Conservation (phyloP, 2,797 vertebrate genomes). For the Enoplosus armatus region DNA sequence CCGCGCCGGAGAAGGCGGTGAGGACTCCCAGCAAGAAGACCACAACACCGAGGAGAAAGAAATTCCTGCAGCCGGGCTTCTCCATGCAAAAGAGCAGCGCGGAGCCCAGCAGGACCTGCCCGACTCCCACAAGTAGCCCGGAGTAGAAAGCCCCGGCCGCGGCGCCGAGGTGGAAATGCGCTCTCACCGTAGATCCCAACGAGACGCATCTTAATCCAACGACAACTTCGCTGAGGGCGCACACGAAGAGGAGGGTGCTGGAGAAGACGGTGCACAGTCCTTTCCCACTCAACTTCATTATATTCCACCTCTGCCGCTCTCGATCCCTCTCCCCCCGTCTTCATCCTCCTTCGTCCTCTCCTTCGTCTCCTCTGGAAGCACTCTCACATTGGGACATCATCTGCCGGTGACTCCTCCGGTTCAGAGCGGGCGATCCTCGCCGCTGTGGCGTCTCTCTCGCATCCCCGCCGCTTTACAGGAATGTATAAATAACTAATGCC, state of each 20-base stretch:
- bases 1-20: constrained; percentile 95
- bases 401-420: constrained; percentile 79
- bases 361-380: constrained; percentile 87
- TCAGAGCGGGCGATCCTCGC: constrained; percentile 79
- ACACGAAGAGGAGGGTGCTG: constrained; percentile 94
- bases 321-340: constrained; percentile 85
- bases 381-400: constrained; percentile 85
- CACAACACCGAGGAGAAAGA: constrained; percentile 92
- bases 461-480: constrained; percentile 79
- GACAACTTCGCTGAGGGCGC: constrained; percentile 94
- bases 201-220: constrained; percentile 94
- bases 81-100: constrained; percentile 92
- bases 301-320: constrained; percentile 91
- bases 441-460: constrained; percentile 78
- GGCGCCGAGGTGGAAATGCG: constrained; percentile 92
- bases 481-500: constrained; percentile 86
- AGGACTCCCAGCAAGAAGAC: constrained; percentile 95
- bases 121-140: constrained; percentile 91
- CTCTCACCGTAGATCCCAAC: constrained; percentile 91
- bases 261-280: constrained; percentile 96
- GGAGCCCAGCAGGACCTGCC: constrained; percentile 90
- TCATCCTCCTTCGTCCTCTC: constrained; percentile 91
- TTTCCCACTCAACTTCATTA: constrained; percentile 97
- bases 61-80: constrained; percentile 91
- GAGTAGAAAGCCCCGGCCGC: constrained; percentile 96